Base-by-base conservation (phyloP, 2,797 vertebrate genomes). In the Sphaeramia orbicularis region DNA sequence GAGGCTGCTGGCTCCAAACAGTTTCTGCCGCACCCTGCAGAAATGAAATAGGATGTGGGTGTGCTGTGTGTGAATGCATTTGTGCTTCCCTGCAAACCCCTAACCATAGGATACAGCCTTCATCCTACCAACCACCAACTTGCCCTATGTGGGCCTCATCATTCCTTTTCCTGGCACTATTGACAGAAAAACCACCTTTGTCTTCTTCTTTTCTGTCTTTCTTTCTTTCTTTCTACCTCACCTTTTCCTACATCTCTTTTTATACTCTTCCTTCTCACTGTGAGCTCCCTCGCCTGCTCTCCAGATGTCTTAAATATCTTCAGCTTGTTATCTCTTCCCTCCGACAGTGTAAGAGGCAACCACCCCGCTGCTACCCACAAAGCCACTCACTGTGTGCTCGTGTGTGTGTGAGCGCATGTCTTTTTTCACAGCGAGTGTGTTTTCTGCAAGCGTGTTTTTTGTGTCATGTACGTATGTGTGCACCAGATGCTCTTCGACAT, bases 1-100 rank as follows among this genome's bases (percentile, higher is more conserved):
- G 66, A 73, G 66, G 76, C 76, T 78, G 76, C 52, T 52, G 77
- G 69, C 80, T 81, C 65, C 55, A 57, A 68, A 80, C 75, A 76
- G 73, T 74, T 68, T 64, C 54, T 69, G 49, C 73, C 3, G 65
- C 70, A 74, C 80, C 85, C 81, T 74, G 80, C 72, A 85, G 86
- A 66, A 74, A 80, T 40, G 21, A 53, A 53, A 78, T 83, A 71
- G 64, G 71, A 53, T 78, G 72, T 37, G 36, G 51, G 57, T 59
- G 50, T 50, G 21, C 36, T 36, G 43, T 45, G 38, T 55, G 37
- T 55, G 27, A 13, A 24, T 41, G 37, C 24, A 19, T 54, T 10
- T 48, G 36, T 42, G 60, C 49, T 54, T 67, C 35, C 18, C 51
- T 55, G 54, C 59, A 82, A 79, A 83, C 60, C 76, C 32, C 43